A percentile compares a stretch with the other conserved stretches of the same genome.
phyloP scores from a whole-genome alignment of 1,140 invertebrate genomes.

The Megathymus violae region DNA sequence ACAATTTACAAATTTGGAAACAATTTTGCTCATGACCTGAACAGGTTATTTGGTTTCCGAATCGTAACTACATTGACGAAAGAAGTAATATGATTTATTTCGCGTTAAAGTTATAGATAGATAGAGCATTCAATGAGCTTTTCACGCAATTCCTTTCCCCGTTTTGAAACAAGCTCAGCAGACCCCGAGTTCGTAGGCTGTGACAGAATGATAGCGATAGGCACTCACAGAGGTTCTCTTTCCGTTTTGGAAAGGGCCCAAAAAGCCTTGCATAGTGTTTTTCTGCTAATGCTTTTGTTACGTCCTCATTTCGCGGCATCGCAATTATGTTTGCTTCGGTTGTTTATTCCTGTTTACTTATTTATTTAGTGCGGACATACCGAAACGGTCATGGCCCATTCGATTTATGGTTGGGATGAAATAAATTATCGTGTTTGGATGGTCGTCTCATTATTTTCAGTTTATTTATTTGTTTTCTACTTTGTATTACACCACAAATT shows the following conservation, averaged over 20 bases:
- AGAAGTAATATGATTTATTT: constrained; percentile 20
- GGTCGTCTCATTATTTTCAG: constrained; percentile 6
- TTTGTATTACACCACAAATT: not conserved
- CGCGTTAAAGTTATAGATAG: constrained; percentile 2
- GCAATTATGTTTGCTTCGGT: constrained; percentile 27
- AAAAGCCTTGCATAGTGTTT: constrained; percentile 28
- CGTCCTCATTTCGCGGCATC: constrained; percentile 24
- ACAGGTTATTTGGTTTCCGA: constrained; percentile 6
- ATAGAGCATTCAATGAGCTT: constrained; percentile 20
- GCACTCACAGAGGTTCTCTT: constrained; percentile 27
- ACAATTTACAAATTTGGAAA: constrained; percentile 17
- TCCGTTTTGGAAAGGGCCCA: constrained; percentile 30
- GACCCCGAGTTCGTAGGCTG: constrained; percentile 32
- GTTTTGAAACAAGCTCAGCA: constrained; percentile 26
- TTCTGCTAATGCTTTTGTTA: constrained; percentile 34
- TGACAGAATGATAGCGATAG: constrained; percentile 30
- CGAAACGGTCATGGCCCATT: constrained; percentile 31
- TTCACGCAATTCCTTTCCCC: constrained; percentile 17
- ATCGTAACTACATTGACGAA: not conserved
- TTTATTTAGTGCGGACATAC: constrained; percentile 24
- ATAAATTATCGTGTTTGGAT: constrained; percentile 21
- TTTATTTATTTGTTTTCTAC: constrained; percentile 2
- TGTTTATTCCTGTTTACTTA: constrained; percentile 34
- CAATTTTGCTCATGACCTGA: constrained; percentile 20
- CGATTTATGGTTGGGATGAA: constrained; percentile 23